These are phyloP conservation scores for Metopolophium dirhodum DNA, from an alignment of 1,140 invertebrate genomes.

Conservation along the genomic window DNA sequence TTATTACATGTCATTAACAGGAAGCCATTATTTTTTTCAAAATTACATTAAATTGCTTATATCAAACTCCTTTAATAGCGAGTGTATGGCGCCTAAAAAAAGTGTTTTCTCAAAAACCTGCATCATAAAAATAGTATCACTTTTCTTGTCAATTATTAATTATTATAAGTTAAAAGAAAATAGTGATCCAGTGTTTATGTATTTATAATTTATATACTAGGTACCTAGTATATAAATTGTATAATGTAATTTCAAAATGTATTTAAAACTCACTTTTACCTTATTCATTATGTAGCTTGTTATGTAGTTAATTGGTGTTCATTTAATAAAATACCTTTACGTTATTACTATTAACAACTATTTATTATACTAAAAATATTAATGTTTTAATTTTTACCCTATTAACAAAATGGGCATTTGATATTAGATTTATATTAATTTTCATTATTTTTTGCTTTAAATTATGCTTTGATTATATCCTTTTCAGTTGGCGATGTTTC, in stretches of 20 bases:
- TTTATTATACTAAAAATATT: neutral
- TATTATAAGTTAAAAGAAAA: neutral
- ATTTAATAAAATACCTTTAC: neutral
- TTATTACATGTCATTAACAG: neutral
- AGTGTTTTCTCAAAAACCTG: neutral
- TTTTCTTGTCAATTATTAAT: neutral
- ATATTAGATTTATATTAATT: neutral
- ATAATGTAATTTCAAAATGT: neutral
- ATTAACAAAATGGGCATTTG: neutral
- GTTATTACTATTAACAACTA: neutral
- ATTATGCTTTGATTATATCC: slow-evolving; percentile 51
- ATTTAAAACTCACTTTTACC: neutral
- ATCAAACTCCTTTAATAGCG: neutral
- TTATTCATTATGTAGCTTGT: too few relatives aligned
- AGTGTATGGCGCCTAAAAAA: neutral
- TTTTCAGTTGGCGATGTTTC: slow-evolving; percentile 80
- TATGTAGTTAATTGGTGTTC: too few relatives aligned
- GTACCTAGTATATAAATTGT: neutral
- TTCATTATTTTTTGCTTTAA: neutral
- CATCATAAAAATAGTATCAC: neutral
- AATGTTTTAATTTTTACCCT: neutral
- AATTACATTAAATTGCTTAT: neutral
- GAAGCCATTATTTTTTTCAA: neutral
- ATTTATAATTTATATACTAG: neutral
- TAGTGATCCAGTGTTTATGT: neutral